Base-by-base conservation (phyloP, 2,888 invertebrate species). In the Amiota mariae region DNA sequence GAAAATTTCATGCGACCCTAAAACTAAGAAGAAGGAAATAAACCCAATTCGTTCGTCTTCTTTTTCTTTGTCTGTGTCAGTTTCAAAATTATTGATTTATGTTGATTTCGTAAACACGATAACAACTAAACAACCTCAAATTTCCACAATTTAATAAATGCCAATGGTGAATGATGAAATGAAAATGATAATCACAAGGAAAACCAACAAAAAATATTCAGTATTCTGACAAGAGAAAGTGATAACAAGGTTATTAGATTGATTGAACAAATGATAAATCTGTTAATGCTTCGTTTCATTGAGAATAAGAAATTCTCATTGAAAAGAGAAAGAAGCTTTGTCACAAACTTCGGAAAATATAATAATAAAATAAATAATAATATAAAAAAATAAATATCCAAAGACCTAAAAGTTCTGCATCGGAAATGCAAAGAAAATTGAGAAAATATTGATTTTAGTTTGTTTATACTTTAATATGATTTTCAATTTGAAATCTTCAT, bases 231-330 rank as follows among this genome's bases (percentile, higher is more conserved):
- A 46, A 48, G 48, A n/a, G 13, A 15, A 75, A 70, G 56, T 71
- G 48, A 67, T 73, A 73, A 73, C 71, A 66, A 73, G 46, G 66
- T 66, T 73, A 71, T 71, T 71, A 51, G 46, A 71, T 71, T 73
- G 73, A 73, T 73, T 73, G 70, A 64, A 63, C 71, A 73, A 70
- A 54, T 63, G 54, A 61, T 73, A 67, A 73, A 70, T 61, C 51
- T 59, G 73, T 73, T 70, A 73, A 70, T 70, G 72, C 57, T 12
- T 24, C 47, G 18, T 36, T 6, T 66, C 11, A 13, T 36, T 36
- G 36, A 2, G 36, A 6, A 36, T 36, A 24, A 24, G 24, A 24
- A 24, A 24, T 24, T 24, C 24, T 36, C 36, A 36, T 6, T 6
- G 36, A 2, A n/a, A n/a, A n/a, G n/a, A 36, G 36, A 36, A 6